phyloP scores from a whole-genome alignment of 2,888 invertebrate species.

The Strigamia crassipes region DNA sequence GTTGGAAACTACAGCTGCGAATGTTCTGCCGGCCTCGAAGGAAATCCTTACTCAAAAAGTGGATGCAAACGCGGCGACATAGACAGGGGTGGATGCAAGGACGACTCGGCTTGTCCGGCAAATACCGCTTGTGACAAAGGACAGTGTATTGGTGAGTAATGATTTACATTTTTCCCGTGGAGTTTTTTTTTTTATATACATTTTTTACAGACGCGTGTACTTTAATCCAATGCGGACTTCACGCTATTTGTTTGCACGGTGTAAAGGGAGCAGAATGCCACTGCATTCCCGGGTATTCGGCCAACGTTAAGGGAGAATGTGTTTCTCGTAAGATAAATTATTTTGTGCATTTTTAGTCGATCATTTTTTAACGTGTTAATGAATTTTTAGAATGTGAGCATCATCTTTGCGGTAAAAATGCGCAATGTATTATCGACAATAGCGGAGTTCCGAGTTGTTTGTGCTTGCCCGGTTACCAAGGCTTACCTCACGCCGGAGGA shows the following conservation, averaged over 20 bases:
- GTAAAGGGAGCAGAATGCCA: constrained; percentile 71
- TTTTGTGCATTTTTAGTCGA: neutral
- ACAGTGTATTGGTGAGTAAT: constrained; percentile 30
- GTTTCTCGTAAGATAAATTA: constrained; percentile 71
- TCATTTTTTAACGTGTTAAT: neutral
- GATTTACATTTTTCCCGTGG: neutral
- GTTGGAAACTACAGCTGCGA: constrained; percentile 86
- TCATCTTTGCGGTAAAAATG: constrained; percentile 56
- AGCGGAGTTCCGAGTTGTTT: constrained; percentile 81
- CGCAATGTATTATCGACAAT: constrained; percentile 74
- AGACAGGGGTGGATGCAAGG: constrained; percentile 29
- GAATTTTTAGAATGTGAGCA: constrained; percentile 54
- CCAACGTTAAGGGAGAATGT: constrained; percentile 79
- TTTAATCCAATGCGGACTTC: constrained; percentile 75
- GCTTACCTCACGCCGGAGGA: constrained; percentile 91
- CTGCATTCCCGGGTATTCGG: constrained; percentile 79
- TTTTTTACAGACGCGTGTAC: constrained; percentile 70
- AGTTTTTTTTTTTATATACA: neutral
- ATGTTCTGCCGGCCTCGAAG: constrained; percentile 82
- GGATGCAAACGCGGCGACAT: constrained; percentile 41
- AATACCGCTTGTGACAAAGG: constrained; percentile 29
- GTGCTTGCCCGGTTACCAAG: constrained; percentile 81
- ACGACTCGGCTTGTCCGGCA: neutral
- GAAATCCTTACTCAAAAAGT: constrained; percentile 67
- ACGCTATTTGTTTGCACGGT: constrained; percentile 76